These are phyloP conservation scores for Ptychoptera albimana DNA, from an alignment of 2,888 invertebrate species.

Conservation along the genomic window DNA sequence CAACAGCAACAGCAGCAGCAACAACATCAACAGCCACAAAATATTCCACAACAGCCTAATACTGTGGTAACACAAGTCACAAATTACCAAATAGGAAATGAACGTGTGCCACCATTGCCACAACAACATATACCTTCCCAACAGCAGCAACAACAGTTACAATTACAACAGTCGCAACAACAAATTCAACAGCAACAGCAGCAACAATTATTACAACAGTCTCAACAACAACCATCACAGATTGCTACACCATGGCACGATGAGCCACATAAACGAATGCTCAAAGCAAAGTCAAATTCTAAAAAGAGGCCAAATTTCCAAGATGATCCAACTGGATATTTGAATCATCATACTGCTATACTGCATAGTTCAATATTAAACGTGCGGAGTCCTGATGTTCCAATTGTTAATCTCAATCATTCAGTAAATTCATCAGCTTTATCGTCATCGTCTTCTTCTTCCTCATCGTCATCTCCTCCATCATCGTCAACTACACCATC, in stretches of 20 bases:
- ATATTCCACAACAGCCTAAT: not conserved
- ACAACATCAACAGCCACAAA: not conserved
- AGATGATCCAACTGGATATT: conserved; percentile 81
- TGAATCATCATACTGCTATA: conserved; percentile 79
- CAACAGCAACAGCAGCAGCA: not conserved
- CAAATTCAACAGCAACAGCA: not conserved
- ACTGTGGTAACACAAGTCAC: too few species aligned
- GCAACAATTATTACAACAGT: not conserved
- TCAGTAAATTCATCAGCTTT: too few species aligned
- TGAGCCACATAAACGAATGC: conserved; percentile 5
- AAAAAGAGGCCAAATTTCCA: conserved; percentile 58
- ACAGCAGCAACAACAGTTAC: not conserved
- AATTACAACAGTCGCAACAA: not conserved
- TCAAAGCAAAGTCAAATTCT: conserved; percentile 4
- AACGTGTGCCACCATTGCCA: conserved; percentile 17
- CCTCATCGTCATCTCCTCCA: too few species aligned
- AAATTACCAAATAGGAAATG: conserved; percentile 9
- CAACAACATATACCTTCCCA: conserved; percentile 13
- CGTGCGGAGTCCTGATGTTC: conserved; percentile 25
- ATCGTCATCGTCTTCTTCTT: too few species aligned
- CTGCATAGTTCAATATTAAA: conserved; percentile 65
- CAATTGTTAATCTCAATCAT: not conserved
- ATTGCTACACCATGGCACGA: conserved; percentile 5
- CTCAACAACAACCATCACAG: not conserved
- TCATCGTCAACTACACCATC: too few species aligned